phyloP scores from a whole-genome alignment of 2,113 vertebrate species.

The Thermophis baileyi region DNA sequence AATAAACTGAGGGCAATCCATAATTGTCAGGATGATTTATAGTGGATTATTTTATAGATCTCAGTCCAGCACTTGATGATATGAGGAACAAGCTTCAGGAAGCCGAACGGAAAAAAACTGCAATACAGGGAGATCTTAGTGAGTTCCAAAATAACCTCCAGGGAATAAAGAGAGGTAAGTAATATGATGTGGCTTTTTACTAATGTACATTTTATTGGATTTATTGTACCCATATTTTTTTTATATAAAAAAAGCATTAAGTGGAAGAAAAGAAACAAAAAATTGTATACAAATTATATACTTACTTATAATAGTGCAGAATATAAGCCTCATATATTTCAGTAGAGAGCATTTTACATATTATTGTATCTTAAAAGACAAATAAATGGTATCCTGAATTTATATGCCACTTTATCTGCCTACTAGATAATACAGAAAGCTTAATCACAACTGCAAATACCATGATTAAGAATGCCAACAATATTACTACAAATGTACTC shows the following conservation, averaged over 20 bases:
- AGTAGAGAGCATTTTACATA: not conserved
- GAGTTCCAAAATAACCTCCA: constrained; percentile 66
- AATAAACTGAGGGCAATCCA: not conserved
- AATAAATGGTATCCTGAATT: not conserved
- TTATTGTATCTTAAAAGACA: not conserved
- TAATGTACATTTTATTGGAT: constrained; percentile 1
- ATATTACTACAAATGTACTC: constrained; percentile 70
- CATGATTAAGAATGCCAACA: constrained; percentile 69
- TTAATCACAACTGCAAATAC: constrained; percentile 76
- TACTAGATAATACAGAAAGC: constrained; percentile 74
- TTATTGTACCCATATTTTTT: not conserved
- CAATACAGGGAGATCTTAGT: constrained; percentile 70
- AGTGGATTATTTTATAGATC: constrained; percentile 61
- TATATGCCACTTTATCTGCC: constrained; percentile 14
- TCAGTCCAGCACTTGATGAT: constrained; percentile 64
- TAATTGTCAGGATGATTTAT: not conserved
- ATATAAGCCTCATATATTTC: not conserved
- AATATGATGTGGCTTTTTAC: not conserved
- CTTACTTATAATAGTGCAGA: not conserved
- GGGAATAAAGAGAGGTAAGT: constrained; percentile 77
- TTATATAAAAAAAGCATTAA: not conserved
- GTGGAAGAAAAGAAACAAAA: not conserved
- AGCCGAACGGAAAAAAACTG: constrained; percentile 71
- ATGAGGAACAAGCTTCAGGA: constrained; percentile 71
- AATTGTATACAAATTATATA: not conserved